Conservation (phyloP, 2,113 vertebrate genomes). For the Oreochromis spilurus region DNA sequence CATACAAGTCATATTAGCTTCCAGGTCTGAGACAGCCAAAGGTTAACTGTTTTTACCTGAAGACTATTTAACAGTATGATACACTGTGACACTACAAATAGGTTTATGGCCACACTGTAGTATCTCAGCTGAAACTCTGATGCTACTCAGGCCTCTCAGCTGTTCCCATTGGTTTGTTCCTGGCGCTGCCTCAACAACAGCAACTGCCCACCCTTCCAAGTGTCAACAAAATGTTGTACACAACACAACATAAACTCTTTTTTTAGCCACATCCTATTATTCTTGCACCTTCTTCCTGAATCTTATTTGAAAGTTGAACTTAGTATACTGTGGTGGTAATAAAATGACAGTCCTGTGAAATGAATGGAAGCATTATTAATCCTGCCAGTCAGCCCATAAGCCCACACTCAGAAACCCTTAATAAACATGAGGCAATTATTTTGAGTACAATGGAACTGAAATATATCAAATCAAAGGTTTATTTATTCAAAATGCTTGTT, state of each 20-base stretch:
- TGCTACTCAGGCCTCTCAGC: background rate
- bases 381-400: background rate
- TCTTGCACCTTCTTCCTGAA: conserved; percentile 4
- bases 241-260: conserved; percentile 33
- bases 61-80: background rate
- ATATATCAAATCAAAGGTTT: background rate
- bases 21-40: background rate
- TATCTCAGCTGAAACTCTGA: background rate
- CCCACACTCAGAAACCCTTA: background rate
- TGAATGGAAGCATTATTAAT: conserved; percentile 30
- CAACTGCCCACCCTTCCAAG: conserved; percentile 7
- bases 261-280: background rate
- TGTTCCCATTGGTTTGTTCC: background rate
- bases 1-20: background rate
- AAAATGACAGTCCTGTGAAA: conserved; percentile 14
- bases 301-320: background rate
- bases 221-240: conserved; percentile 42
- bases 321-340: background rate
- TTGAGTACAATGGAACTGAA: background rate
- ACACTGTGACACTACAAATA: background rate
- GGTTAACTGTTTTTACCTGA: background rate
- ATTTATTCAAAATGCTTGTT: background rate
- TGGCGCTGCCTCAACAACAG: background rate
- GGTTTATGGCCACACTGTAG: background rate
- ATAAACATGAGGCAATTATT: background rate